Evolutionary conservation across 2,888 invertebrate species (phyloP), one percentile per base, ranked within the genome.

Genomic region (Scrobipalpa atriplicella): DNA sequence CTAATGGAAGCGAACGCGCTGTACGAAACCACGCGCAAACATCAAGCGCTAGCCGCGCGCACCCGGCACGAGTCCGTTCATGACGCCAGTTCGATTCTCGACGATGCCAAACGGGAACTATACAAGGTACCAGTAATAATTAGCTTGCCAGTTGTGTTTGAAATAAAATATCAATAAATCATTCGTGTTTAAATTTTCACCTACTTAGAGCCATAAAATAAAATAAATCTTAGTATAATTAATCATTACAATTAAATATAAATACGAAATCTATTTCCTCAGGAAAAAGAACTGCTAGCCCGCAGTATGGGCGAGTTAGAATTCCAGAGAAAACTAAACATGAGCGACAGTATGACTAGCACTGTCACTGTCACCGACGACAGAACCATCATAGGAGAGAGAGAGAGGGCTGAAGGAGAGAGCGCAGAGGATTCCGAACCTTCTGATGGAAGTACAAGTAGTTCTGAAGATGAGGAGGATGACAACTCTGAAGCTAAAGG

Each of bases 51-150:
- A 2, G 85, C 79, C 13, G 83, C 87, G 1, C 79, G 85, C 6
- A 82, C 88, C 0, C 76, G 86, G 58, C 86, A 85, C 75, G 92
- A 87, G 67, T 89, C 89, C 56, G 71, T 81, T 7, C 83, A 85
- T 70, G 92, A 90, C 68, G 84, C 93, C 0, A 80, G 84, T 13
- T 73, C 87, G 0, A 76, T 93, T 67, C 80, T 98, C 18, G 95
- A 95, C 72, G 95, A 96, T 74, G 98, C 98, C 3, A 98, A 97
- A 80, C 93, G 94, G 60, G 97, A 97, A 74, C 85, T 98, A 0
- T 95, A 96, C 77, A 95, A 95, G 84, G 92, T 89, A 43, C 10
- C 18, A 3, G 5, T 29, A 29, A 29, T 29, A 29, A 29, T 5
- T 3, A 29, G 29, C 29, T n/a, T n/a, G n/a, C n/a, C n/a, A n/a